phyloP scores from a whole-genome alignment of 1,140 invertebrate genomes.

The Choristoneura fumiferana region DNA sequence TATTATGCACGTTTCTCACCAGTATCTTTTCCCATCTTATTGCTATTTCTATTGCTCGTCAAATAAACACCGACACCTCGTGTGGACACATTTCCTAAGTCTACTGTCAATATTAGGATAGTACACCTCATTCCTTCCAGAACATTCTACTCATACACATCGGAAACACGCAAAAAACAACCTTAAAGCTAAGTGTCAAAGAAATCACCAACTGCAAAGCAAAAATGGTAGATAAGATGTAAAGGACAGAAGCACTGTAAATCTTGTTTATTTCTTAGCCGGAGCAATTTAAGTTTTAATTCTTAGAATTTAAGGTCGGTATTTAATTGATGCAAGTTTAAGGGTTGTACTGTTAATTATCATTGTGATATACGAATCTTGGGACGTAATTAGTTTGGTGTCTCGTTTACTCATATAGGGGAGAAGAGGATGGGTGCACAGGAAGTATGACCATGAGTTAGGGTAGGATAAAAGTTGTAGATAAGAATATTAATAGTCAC shows the following conservation, averaged over 20 bases:
- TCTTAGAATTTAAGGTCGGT: not conserved
- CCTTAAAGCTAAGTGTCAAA: not conserved
- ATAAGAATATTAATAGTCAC: no score
- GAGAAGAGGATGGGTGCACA: not conserved
- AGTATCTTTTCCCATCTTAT: slow-evolving; percentile 3
- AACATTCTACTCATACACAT: not conserved
- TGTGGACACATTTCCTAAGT: slow-evolving; percentile 17
- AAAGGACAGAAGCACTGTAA: slow-evolving; percentile 12
- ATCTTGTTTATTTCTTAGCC: slow-evolving; percentile 4
- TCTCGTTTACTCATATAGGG: not conserved
- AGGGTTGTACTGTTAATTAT: slow-evolving; percentile 18
- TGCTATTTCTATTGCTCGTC: slow-evolving; percentile 9
- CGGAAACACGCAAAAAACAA: not conserved
- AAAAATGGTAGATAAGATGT: slow-evolving; percentile 1
- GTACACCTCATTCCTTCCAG: slow-evolving; percentile 11
- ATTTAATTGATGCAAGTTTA: not conserved
- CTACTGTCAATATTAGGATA: slow-evolving; percentile 16
- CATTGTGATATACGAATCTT: slow-evolving; percentile 11
- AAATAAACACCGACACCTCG: slow-evolving; percentile 12
- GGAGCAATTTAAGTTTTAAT: not conserved
- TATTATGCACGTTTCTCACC: not conserved
- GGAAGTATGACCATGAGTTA: no score
- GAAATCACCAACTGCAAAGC: not conserved
- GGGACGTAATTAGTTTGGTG: slow-evolving; percentile 4
- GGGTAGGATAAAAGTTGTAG: no score